Percentiles rank a stretch among this genome's conserved stretches.
phyloP scores from a whole-genome alignment of 2,888 invertebrate genomes.

The Protophormia terraenovae region DNA sequence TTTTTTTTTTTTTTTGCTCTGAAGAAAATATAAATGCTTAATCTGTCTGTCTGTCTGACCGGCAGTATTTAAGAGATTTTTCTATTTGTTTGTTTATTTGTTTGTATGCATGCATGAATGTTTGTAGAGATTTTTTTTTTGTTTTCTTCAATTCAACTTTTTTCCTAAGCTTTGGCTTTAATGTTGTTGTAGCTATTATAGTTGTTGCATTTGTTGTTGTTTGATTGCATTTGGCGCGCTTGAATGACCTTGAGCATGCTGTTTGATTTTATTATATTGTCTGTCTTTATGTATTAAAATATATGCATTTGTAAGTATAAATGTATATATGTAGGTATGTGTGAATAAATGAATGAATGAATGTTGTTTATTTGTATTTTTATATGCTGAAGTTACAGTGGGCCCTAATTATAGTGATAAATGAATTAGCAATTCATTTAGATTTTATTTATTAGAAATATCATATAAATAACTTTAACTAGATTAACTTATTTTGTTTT shows the following conservation, averaged over 20 bases:
- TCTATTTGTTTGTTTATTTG: neutral
- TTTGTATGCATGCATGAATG: neutral
- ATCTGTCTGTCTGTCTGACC: slow-evolving; percentile 4
- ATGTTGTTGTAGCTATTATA: slow-evolving; percentile 29
- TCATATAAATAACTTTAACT: too few relatives aligned
- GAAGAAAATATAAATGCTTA: neutral
- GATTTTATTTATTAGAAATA: too few relatives aligned
- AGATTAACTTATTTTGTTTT: too few relatives aligned
- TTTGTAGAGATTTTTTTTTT: slow-evolving; percentile 21
- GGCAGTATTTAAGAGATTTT: slow-evolving; percentile 4
- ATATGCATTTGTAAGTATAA: neutral
- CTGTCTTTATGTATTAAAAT: neutral
- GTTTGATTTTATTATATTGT: slow-evolving; percentile 51
- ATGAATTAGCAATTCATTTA: neutral
- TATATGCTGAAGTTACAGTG: neutral
- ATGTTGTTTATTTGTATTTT: neutral
- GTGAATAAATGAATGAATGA: slow-evolving; percentile 24
- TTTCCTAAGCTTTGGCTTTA: slow-evolving; percentile 17
- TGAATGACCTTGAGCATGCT: slow-evolving; percentile 71
- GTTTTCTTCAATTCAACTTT: neutral
- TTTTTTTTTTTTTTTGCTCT: neutral
- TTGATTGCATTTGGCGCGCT: slow-evolving; percentile 69
- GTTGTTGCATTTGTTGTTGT: slow-evolving; percentile 38
- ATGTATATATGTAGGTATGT: slow-evolving; percentile 9
- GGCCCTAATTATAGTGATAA: neutral